A percentile compares a stretch with the other conserved stretches of the same genome.
These are phyloP conservation scores for Drosophila affinis DNA, from an alignment of 2,888 invertebrate species.

Conservation along the genomic window DNA sequence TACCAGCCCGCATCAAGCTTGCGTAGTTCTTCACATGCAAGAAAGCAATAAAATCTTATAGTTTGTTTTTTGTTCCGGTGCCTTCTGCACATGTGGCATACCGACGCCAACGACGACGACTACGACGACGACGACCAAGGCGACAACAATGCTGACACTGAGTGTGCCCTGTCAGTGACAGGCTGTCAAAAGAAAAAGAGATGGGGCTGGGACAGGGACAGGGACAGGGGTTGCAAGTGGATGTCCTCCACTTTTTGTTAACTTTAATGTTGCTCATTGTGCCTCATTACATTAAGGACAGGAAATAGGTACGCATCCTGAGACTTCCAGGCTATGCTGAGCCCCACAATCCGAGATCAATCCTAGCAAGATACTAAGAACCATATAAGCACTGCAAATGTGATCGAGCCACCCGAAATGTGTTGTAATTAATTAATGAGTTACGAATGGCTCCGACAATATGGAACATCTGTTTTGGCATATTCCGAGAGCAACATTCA, in stretches of 20 bases:
- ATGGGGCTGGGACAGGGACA: background rate
- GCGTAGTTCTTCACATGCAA: conserved; percentile 69
- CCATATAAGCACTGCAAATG: too few relatives aligned
- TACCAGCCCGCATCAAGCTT: too few relatives aligned
- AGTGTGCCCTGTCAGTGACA: conserved; percentile 71
- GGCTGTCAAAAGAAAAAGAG: conserved; percentile 57
- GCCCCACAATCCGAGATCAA: background rate
- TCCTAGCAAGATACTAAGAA: too few relatives aligned
- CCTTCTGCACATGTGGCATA: conserved; percentile 54
- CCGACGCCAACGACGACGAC: conserved; percentile 58
- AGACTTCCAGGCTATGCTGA: too few relatives aligned
- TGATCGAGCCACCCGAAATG: too few relatives aligned
- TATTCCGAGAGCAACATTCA: conserved; percentile 51
- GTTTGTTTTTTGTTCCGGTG: conserved; percentile 69
- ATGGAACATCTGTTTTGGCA: conserved; percentile 68
- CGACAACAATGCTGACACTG: conserved; percentile 77
- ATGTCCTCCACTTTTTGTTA: conserved; percentile 69
- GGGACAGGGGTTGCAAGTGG: conserved; percentile 20
- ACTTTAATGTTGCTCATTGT: conserved; percentile 44
- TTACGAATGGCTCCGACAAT: conserved; percentile 15
- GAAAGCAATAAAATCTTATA: conserved; percentile 76
- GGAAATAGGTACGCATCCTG: background rate
- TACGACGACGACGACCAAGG: conserved; percentile 57
- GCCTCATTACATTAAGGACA: conserved; percentile 3
- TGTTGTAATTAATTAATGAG: too few relatives aligned